A percentile compares a stretch with the other conserved stretches of the same genome.
Conservation (phyloP, 2,113 vertebrate genomes). For the Nannobrachium achirus region DNA sequence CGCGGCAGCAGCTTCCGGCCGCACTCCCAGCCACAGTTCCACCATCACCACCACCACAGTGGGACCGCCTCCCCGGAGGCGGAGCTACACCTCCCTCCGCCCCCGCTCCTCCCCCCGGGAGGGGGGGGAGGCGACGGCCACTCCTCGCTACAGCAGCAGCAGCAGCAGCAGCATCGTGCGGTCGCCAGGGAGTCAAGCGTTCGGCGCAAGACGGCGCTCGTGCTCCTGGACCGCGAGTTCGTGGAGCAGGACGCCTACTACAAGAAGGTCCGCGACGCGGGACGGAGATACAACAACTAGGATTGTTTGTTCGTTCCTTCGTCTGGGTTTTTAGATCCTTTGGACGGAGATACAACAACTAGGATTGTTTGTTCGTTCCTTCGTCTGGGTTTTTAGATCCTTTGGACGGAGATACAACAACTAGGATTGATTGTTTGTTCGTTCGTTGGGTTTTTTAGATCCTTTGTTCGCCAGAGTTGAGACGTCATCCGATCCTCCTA, state of each 20-base stretch:
- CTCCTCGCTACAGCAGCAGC: not conserved
- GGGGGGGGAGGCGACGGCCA: conserved; percentile 68
- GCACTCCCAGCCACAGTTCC: conserved; percentile 71
- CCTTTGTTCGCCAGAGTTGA: too few relatives aligned
- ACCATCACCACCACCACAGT: conserved; percentile 78
- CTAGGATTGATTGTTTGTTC: too few relatives aligned
- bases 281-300: conserved; percentile 85
- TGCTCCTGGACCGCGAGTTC: conserved; percentile 70
- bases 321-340: too few relatives aligned
- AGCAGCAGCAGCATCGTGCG: too few relatives aligned
- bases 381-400: too few relatives aligned
- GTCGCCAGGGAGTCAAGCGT: conserved; percentile 80
- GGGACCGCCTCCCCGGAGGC: conserved; percentile 71
- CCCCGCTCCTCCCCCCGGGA: conserved; percentile 58
- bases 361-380: too few relatives aligned
- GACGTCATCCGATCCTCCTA: too few relatives aligned
- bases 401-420: too few relatives aligned
- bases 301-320: conserved; percentile 4
- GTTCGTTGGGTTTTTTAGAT: too few relatives aligned
- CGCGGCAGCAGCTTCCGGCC: conserved; percentile 73
- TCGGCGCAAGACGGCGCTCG: conserved; percentile 79
- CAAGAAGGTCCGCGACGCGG: conserved; percentile 84
- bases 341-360: too few relatives aligned
- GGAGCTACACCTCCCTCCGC: conserved; percentile 38
- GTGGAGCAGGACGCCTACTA: conserved; percentile 86